These are phyloP conservation scores for Pardalotus punctatus DNA, from an alignment of 2,113 vertebrate genomes.

Conservation along the genomic window DNA sequence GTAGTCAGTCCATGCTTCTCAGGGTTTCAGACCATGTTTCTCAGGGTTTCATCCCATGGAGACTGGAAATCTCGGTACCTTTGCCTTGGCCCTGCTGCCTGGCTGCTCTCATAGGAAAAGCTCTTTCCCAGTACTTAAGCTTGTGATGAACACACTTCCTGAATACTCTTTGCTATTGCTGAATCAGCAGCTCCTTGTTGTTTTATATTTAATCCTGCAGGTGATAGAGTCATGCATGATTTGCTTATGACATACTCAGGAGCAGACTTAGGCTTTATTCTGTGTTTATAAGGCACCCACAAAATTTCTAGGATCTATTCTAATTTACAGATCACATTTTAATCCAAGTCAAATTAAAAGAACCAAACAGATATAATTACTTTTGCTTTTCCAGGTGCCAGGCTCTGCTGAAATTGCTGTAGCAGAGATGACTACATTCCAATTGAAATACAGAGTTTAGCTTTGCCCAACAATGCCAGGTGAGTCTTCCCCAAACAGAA, in stretches of 20 bases:
- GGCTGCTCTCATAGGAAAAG: background rate
- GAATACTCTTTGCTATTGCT: background rate
- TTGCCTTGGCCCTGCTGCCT: background rate
- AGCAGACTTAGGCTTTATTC: background rate
- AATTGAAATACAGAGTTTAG: background rate
- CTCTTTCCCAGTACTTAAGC: background rate
- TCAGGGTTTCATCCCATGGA: background rate
- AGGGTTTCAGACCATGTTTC: background rate
- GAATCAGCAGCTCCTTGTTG: background rate
- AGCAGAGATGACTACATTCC: background rate
- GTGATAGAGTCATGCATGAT: background rate
- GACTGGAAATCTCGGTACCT: accelerated
- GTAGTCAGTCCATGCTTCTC: background rate
- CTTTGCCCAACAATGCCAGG: background rate
- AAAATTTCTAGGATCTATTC: background rate
- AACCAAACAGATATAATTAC: background rate
- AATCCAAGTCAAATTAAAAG: background rate
- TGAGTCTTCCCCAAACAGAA: background rate
- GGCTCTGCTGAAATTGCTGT: background rate
- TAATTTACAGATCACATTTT: background rate
- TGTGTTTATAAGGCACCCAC: background rate
- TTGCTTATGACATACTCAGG: background rate
- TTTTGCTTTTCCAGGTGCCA: background rate
- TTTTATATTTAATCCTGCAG: background rate
- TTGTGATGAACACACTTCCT: background rate